phyloP scores from a whole-genome alignment of 2,797 vertebrate species.

The Falco rusticolus region DNA sequence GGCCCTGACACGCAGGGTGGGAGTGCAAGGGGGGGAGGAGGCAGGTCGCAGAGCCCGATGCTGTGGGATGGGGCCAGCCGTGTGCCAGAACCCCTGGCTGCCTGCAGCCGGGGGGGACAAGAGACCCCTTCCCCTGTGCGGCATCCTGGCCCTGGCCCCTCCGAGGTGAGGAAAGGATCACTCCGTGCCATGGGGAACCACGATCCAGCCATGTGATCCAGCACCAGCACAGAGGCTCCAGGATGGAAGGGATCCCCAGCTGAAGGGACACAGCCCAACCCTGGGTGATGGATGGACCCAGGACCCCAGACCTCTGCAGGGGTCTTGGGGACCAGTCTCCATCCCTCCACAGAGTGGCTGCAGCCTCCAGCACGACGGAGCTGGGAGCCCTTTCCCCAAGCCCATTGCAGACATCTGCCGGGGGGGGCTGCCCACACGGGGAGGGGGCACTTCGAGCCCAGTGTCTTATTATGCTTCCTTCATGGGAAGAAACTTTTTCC shows the following conservation, averaged over 20 bases:
- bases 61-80: background rate
- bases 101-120: fast-evolving
- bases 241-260: background rate
- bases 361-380: background rate
- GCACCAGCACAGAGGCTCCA: background rate
- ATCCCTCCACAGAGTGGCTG: background rate
- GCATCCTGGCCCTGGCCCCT: background rate
- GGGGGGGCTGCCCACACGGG: background rate
- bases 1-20: background rate
- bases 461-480: slow-evolving; percentile 41
- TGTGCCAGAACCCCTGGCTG: background rate
- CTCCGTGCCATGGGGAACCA: too few relatives aligned
- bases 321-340: background rate
- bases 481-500: slow-evolving; percentile 63
- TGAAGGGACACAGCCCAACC: fast-evolving
- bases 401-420: slow-evolving; percentile 43
- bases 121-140: background rate
- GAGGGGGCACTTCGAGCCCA: slow-evolving; percentile 49
- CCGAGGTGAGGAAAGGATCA: background rate
- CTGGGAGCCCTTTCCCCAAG: background rate
- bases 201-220: background rate
- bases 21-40: background rate
- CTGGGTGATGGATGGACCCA: background rate
- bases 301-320: background rate
- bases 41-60: fast-evolving